Evolutionary conservation across 2,797 vertebrate species (phyloP).

Genomic region (Spea hammondii): DNA sequence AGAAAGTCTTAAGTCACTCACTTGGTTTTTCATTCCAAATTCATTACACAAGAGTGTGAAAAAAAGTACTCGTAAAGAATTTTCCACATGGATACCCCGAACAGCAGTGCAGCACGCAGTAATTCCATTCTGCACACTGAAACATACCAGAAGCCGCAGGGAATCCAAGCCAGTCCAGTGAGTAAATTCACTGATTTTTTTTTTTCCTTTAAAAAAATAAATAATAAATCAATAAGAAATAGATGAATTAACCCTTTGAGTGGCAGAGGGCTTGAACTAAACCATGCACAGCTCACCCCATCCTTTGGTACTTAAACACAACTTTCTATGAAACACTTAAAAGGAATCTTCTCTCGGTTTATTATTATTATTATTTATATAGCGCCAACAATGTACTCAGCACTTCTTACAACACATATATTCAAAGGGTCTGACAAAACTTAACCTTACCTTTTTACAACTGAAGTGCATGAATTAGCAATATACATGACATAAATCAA

Average conservation of each 20-base stretch:
- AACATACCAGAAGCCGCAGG: constrained; percentile 45
- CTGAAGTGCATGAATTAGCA: no score
- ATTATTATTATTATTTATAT: no score
- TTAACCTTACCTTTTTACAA: no score
- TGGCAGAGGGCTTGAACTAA: no score
- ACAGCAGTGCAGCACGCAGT: constrained; percentile 9
- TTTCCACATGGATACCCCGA: constrained; percentile 33
- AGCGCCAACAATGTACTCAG: no score
- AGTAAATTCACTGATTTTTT: constrained; percentile 32
- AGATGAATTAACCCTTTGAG: not conserved
- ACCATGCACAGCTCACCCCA: no score
- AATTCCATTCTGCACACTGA: constrained; percentile 33
- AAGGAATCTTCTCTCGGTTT: no score
- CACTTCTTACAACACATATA: no score
- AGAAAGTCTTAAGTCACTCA: constrained; percentile 2
- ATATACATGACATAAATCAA: no score
- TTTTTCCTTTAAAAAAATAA: not conserved
- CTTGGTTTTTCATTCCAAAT: constrained; percentile 33
- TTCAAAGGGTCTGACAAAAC: no score
- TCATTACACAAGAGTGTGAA: constrained; percentile 44
- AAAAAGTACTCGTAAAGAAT: constrained; percentile 39
- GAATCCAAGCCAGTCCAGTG: constrained; percentile 32
- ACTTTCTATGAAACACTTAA: no score
- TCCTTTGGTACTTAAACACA: no score
- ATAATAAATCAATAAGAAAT: not conserved